Base-by-base conservation (phyloP, 2,797 vertebrate genomes). In the Phalanger gymnotis region DNA sequence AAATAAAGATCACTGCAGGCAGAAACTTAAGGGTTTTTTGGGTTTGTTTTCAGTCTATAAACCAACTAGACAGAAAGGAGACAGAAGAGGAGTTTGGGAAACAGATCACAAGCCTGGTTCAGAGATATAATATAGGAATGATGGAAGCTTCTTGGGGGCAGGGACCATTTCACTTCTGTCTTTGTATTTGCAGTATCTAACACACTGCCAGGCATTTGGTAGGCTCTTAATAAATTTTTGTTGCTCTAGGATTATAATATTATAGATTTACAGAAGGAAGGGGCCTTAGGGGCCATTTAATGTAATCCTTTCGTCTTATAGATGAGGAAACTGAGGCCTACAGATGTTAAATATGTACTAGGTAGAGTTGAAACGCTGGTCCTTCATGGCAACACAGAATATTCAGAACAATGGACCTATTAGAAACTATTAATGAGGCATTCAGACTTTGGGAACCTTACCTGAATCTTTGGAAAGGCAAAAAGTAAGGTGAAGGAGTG, bases 401-500 rank as follows among this genome's bases (percentile, higher is more conserved):
- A 93, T 94, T 93, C 55, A 53, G 94, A 91, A 73, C 91, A 66
- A 66, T 94, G 89, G 93, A 58, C 28, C 51, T 28, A 34, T 92
- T 56, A 94, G 90, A 97, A 90, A 30, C 2, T 81, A 11, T 95
- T 52, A 95, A 47, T 94, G 73, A 97, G 96, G 54, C 93, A 66
- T 81, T 81, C 93, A 96, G 53, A 3, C 92, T 94, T 94, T 92
- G n/a, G 40, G 22, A 81, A 25, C 0, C 6, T 81, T 81, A 27
- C 22, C 11, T 73, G 92, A 95, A 47, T 61, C 93, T 97, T 90
- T 96, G 95, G 92, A 95, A 93, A 93, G 95, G 73, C 81, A 90
- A 55, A 93, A 40, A 95, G 92, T 94, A 93, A 94, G 94, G 81
- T 92, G 81, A 54, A 94, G n/a, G 92, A 95, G 95, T 97, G 95